These are phyloP conservation scores for Phyllopteryx taeniolatus DNA, from an alignment of 2,113 vertebrate species.

Conservation along the genomic window DNA sequence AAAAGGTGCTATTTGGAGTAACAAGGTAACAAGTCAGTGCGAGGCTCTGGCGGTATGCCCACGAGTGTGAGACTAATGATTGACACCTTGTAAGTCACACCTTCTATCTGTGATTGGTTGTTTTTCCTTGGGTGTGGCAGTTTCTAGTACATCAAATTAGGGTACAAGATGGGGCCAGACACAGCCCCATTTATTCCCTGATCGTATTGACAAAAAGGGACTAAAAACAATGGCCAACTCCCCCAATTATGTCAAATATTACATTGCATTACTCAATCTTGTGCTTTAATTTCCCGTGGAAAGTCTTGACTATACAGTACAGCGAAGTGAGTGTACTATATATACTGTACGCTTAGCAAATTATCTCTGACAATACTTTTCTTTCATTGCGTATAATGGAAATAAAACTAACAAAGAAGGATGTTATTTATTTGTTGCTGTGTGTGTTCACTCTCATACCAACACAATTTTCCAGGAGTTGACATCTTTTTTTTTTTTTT, in stretches of 20 bases:
- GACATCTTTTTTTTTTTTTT: not conserved
- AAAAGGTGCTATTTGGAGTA: no score
- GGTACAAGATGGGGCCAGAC: no score
- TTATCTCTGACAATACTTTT: not conserved
- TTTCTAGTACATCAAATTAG: no score
- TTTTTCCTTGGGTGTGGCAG: no score
- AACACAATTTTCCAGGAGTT: not conserved
- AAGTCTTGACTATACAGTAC: not conserved
- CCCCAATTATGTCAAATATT: not conserved
- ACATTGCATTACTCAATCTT: constrained; percentile 3
- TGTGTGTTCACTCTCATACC: not conserved
- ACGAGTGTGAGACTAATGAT: no score
- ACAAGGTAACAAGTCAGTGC: no score
- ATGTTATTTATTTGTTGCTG: constrained; percentile 7
- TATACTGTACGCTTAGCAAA: not conserved
- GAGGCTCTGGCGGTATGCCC: no score
- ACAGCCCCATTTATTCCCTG: no score
- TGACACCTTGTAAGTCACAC: no score
- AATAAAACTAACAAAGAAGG: not conserved
- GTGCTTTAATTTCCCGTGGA: constrained; percentile 4
- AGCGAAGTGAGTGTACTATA: not conserved
- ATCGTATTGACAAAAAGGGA: no score
- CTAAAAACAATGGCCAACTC: not conserved
- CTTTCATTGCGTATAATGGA: not conserved
- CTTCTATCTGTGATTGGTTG: no score